These are phyloP conservation scores for Fopius arisanus DNA, from an alignment of 1,140 invertebrate genomes.

Conservation along the genomic window DNA sequence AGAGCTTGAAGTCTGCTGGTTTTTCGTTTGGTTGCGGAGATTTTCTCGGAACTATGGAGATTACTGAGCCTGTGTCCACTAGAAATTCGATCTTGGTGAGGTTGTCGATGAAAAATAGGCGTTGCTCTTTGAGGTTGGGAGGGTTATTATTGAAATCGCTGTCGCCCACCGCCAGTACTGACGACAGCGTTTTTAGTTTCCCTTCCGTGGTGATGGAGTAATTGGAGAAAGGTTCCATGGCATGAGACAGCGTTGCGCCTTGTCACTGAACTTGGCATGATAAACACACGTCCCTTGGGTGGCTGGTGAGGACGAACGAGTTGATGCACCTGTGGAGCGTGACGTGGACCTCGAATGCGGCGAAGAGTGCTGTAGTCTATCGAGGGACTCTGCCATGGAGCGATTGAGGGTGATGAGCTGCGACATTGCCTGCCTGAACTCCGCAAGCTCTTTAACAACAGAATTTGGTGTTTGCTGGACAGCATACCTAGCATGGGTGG, in stretches of 20 bases:
- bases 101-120: slow-evolving; percentile 22
- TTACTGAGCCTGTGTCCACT: slow-evolving; percentile 27
- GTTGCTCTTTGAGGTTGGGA: neutral
- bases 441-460: neutral
- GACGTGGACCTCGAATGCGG: neutral
- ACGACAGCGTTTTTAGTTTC: neutral
- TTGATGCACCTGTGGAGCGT: neutral
- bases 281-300: neutral
- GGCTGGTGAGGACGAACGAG: neutral
- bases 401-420: neutral
- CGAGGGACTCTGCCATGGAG: neutral
- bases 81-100: slow-evolving; percentile 6
- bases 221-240: neutral
- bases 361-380: neutral
- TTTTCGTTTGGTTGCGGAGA: neutral
- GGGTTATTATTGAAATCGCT: neutral
- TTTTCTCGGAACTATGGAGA: slow-evolving; percentile 24
- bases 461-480: neutral
- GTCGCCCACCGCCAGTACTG: slow-evolving; percentile 5
- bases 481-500: neutral
- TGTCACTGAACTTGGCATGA: neutral
- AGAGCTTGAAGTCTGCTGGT: no score
- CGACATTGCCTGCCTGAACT: neutral
- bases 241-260: neutral
- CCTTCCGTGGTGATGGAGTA: neutral